Evolutionary conservation across 2,888 invertebrate species (phyloP).

Genomic region (Apantesis nais): DNA sequence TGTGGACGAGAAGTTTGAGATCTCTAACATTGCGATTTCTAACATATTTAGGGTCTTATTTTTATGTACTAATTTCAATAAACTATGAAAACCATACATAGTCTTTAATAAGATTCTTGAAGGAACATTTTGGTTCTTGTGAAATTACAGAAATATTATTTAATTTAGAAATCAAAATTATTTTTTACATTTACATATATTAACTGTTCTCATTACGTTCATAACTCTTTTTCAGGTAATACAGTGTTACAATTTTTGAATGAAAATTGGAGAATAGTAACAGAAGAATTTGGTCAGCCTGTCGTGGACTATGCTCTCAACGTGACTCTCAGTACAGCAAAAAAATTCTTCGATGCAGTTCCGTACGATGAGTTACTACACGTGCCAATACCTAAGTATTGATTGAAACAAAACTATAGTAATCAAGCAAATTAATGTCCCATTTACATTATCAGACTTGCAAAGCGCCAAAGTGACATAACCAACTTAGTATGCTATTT

Average conservation of each 20-base stretch:
- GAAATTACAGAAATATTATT: background rate
- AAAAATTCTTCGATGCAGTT: slow-evolving; percentile 77
- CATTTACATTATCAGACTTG: background rate
- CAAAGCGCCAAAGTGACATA: background rate
- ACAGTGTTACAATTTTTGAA: slow-evolving; percentile 78
- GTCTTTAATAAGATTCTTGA: no score
- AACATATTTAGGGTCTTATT: no score
- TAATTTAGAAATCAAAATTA: background rate
- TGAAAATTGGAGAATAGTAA: slow-evolving; percentile 80
- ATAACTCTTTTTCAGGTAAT: slow-evolving; percentile 67
- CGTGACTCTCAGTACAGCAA: slow-evolving; percentile 75
- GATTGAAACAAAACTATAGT: slow-evolving; percentile 26
- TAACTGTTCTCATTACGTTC: slow-evolving; percentile 12
- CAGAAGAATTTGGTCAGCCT: slow-evolving; percentile 80
- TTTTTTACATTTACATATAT: background rate
- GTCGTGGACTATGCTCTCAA: slow-evolving; percentile 80
- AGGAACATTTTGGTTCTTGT: background rate
- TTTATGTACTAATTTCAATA: no score
- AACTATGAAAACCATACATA: no score
- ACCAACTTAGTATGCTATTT: background rate
- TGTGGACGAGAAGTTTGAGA: background rate
- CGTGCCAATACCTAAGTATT: slow-evolving; percentile 79
- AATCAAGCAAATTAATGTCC: background rate
- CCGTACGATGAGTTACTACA: slow-evolving; percentile 77
- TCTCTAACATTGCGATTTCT: background rate